Conservation (phyloP, 2,113 vertebrate genomes). For the Typhlomys cinereus region DNA sequence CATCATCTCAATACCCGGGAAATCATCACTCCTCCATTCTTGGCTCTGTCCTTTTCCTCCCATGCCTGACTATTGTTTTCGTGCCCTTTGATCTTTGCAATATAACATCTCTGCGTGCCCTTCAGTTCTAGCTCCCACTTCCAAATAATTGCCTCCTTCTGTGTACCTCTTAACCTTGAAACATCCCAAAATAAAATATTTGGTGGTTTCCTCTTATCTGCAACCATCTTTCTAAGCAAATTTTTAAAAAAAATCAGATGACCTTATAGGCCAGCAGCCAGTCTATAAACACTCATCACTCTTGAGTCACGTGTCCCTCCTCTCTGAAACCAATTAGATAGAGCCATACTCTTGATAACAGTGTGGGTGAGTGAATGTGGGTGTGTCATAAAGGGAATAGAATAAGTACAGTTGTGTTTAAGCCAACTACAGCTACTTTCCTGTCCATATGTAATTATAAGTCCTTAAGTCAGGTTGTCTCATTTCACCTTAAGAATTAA, state of each 20-base stretch:
- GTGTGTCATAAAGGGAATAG: not conserved
- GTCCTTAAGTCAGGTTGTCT: not conserved
- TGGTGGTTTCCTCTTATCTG: constrained; percentile 33
- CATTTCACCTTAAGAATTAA: not conserved
- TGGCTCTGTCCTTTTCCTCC: not conserved
- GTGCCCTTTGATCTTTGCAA: constrained; percentile 9
- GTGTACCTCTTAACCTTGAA: constrained; percentile 50
- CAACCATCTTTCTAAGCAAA: constrained; percentile 16
- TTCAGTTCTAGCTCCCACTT: not conserved
- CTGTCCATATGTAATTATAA: not conserved
- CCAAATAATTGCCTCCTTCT: constrained; percentile 38
- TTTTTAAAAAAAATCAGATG: constrained; percentile 20
- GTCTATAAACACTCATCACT: constrained; percentile 54
- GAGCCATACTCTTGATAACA: not conserved
- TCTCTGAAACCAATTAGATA: constrained; percentile 43
- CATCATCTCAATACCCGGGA: not conserved
- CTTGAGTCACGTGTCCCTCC: constrained; percentile 20
- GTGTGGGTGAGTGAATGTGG: not conserved
- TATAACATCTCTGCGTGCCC: constrained; percentile 29
- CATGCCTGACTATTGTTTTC: constrained; percentile 40
- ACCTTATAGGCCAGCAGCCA: not conserved
- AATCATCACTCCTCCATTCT: not conserved
- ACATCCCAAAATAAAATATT: constrained; percentile 24
- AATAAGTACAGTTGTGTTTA: not conserved
- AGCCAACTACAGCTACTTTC: not conserved